Evolutionary conservation across 2,113 vertebrate genomes (phyloP).

Genomic region (Alethe diademata): DNA sequence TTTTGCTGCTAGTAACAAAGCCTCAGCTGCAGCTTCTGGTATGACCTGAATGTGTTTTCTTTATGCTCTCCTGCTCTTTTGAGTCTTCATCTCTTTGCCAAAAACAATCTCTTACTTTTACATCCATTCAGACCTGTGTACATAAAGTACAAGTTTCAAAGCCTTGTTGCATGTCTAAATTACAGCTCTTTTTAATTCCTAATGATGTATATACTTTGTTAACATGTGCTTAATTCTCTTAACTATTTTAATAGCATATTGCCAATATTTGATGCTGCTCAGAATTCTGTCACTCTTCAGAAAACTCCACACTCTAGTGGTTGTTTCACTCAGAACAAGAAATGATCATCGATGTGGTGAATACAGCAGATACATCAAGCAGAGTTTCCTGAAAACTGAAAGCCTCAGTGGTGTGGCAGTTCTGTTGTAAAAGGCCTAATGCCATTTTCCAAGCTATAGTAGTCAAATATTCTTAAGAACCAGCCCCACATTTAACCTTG

Average conservation of each 20-base stretch:
- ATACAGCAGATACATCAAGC: neutral
- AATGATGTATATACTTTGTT: neutral
- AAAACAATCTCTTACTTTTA: neutral
- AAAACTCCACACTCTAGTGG: neutral
- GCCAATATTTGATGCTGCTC: neutral
- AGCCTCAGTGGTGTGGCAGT: neutral
- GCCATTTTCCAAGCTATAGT: neutral
- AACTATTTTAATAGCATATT: neutral
- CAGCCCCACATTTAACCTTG: neutral
- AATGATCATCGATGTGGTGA: neutral
- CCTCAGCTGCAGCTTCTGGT: conserved; percentile 92
- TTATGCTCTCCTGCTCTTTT: neutral
- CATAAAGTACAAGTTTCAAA: neutral
- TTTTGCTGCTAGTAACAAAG: conserved; percentile 93
- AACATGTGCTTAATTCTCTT: neutral
- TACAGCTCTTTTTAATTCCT: neutral
- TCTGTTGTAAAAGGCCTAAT: neutral
- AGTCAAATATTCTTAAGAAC: neutral
- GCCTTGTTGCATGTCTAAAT: neutral
- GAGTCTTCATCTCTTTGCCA: neutral
- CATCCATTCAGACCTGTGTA: neutral
- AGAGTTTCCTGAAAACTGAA: neutral
- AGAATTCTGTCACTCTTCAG: neutral
- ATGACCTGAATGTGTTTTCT: neutral
- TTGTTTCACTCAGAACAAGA: neutral